phyloP scores from a whole-genome alignment of 2,888 invertebrate genomes.

The Hypercompe scribonia region DNA sequence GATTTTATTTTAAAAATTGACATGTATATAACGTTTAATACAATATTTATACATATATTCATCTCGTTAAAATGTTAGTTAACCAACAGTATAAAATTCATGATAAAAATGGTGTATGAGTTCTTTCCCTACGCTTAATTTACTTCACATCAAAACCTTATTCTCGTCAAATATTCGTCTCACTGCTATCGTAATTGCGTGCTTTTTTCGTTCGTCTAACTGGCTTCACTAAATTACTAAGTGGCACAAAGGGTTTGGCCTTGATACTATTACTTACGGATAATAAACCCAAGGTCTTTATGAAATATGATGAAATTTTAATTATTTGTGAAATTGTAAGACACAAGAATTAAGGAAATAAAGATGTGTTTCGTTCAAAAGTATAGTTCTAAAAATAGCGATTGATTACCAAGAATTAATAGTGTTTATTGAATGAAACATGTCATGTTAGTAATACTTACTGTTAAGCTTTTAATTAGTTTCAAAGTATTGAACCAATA shows the following conservation, averaged over 20 bases:
- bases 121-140: neutral
- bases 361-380: neutral
- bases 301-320: neutral
- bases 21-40: too few relatives aligned
- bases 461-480: neutral
- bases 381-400: neutral
- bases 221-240: conserved; percentile 49
- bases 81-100: neutral
- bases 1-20: too few relatives aligned
- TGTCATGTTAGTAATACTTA: neutral
- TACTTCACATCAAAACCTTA: conserved; percentile 39
- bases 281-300: conserved; percentile 33
- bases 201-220: conserved; percentile 37
- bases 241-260: conserved; percentile 37
- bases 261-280: conserved; percentile 45
- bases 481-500: neutral
- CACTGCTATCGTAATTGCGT: conserved; percentile 41
- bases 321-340: neutral
- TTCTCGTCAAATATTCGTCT: conserved; percentile 41
- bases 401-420: neutral
- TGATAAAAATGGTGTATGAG: conserved; percentile 1
- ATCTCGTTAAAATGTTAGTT: too few relatives aligned
- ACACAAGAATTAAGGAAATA: neutral
- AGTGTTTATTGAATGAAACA: neutral
- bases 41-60: too few relatives aligned